Evolutionary conservation across 2,797 vertebrate genomes (phyloP).

Genomic region (Austrolebias charrua): DNA sequence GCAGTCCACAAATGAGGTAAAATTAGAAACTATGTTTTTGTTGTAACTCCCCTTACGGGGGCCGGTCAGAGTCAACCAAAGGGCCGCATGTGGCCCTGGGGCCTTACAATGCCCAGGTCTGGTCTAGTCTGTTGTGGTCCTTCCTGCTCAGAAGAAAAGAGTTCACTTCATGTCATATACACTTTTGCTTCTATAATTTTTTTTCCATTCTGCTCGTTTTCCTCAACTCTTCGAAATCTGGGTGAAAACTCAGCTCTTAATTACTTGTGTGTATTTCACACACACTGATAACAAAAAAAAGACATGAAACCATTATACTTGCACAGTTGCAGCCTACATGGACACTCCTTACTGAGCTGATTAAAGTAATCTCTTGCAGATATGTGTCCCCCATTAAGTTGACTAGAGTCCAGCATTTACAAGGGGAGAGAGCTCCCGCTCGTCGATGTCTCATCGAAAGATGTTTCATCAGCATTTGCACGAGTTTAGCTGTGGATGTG

Average conservation of each 20-base stretch:
- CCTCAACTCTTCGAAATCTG: background rate
- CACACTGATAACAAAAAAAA: background rate
- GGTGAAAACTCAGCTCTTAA: background rate
- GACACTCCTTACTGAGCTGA: constrained; percentile 44
- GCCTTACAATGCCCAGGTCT: too few relatives aligned
- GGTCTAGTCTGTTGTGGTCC: too few relatives aligned
- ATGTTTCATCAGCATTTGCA: constrained; percentile 52
- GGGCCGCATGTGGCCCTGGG: too few relatives aligned
- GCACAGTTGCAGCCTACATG: constrained; percentile 39
- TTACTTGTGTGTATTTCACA: background rate
- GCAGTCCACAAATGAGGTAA: too few relatives aligned
- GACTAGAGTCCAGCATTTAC: constrained; percentile 45
- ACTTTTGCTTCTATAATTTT: background rate
- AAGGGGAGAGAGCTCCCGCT: constrained; percentile 31
- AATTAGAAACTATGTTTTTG: too few relatives aligned
- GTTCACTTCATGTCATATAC: too few relatives aligned
- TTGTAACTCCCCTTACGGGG: too few relatives aligned
- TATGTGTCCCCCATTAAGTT: constrained; percentile 40
- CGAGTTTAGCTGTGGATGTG: constrained; percentile 41
- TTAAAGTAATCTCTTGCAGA: constrained; percentile 53
- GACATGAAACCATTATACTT: constrained; percentile 29
- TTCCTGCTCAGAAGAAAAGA: too few relatives aligned
- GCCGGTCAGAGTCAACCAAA: too few relatives aligned
- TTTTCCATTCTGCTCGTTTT: background rate
- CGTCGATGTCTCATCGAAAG: constrained; percentile 28